Percentiles rank a stretch among this genome's conserved stretches.
phyloP scores from a whole-genome alignment of 2,797 vertebrate genomes.

The Gallinago stenura region DNA sequence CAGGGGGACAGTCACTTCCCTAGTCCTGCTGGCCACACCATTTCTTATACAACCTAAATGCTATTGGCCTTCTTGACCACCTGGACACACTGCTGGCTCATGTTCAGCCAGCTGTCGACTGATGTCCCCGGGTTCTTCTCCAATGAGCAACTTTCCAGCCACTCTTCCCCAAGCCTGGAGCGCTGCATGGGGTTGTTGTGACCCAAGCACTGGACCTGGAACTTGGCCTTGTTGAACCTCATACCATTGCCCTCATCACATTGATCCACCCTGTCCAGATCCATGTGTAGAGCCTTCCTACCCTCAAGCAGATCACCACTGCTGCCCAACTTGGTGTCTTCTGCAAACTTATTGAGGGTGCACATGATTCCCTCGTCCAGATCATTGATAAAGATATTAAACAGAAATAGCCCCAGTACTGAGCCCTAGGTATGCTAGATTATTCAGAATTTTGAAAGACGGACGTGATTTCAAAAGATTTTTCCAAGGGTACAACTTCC shows the following conservation, averaged over 20 bases:
- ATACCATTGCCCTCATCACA: not conserved
- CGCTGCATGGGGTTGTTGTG: not conserved
- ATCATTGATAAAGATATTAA: not conserved
- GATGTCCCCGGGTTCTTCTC: not conserved
- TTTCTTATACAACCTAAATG: not conserved
- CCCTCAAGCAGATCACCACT: not conserved
- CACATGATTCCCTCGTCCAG: not conserved
- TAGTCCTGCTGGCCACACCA: not conserved
- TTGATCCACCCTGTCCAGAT: not conserved
- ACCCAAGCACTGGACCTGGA: not conserved
- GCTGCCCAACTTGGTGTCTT: not conserved
- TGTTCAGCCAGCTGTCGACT: not conserved
- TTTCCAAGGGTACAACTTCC: not conserved
- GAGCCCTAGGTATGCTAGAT: not conserved
- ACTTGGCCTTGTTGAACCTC: not conserved
- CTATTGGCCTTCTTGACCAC: not conserved
- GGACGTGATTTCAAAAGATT: not conserved
- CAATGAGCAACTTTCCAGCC: not conserved
- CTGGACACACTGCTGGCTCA: not conserved
- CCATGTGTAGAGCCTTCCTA: not conserved
- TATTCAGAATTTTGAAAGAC: constrained; percentile 42
- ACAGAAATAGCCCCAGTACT: not conserved
- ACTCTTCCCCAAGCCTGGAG: not conserved
- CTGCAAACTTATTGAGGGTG: not conserved
- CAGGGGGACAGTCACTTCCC: not conserved